Evolutionary conservation across 1,140 invertebrate genomes (phyloP), one percentile per base, ranked within the genome.

Genomic region (Macrostomum lignano): DNA sequence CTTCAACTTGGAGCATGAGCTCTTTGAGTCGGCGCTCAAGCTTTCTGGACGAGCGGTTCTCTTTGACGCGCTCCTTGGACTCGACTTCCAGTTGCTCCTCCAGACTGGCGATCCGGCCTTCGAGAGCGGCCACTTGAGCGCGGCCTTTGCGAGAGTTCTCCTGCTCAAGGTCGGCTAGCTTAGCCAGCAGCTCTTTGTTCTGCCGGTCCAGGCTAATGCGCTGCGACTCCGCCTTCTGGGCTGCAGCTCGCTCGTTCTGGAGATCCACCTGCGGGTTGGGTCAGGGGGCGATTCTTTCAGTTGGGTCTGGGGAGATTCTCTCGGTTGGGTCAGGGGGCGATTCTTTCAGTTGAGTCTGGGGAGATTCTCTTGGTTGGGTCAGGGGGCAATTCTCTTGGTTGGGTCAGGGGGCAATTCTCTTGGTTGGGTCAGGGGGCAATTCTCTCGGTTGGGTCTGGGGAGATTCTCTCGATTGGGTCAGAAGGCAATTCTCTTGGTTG

Each of bases 11-110:
- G 13, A 31, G 22, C 32, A 17, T 14, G 5, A 17, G 24, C 20
- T 33, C 32, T 11, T 33, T 33, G 10, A 33, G 26, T 23, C 26
- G 14, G 14, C 13, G 24, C 20, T 33, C 32, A 10, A 33, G 11
- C 20, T 33, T 14, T 15, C 26, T 20, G 11, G 24, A 14, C 15
- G 15, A 15, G 15, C 26, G 3, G 9, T 28, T 28, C 5, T 14
- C 26, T 28, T 28, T 14, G 9, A 15, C 19, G 5, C 15, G 15
- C 19, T 28, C 26, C 9, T 28, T 17, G 19, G 3, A 15, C 19
- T 28, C 19, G 9, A 17, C 26, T 7, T 28, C 26, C 9, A 28
- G 9, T 9, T 28, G 26, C 15, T 14, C 20, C 24, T 33, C 32
- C 24, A 24, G 32, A 20, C 32, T 25, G 6, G 10, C 13, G 26